A percentile compares a stretch with the other conserved stretches of the same genome.
Conservation (phyloP, 2,113 vertebrate genomes). For the Channa argus region DNA sequence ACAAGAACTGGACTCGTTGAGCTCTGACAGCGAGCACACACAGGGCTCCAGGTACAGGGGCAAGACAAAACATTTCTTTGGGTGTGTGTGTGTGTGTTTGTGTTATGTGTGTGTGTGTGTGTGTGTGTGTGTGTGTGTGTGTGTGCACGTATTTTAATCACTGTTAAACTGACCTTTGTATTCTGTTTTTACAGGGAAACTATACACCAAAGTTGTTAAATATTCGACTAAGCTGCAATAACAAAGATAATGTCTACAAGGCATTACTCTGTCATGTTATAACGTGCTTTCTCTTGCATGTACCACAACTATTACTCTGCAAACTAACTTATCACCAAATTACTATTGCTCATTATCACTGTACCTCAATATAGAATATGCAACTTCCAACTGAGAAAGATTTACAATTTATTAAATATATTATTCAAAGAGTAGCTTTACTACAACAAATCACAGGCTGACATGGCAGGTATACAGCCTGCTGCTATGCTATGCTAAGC, state of each 20-base stretch:
- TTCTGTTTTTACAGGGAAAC: background rate
- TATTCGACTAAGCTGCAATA: background rate
- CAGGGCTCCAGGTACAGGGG: conserved; percentile 78
- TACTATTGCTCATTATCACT: too few relatives aligned
- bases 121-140: background rate
- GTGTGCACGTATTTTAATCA: background rate
- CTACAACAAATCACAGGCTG: too few relatives aligned
- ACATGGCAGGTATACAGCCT: too few relatives aligned
- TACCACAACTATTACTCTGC: too few relatives aligned
- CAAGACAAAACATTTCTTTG: background rate
- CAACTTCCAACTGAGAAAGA: too few relatives aligned
- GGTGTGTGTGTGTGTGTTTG: background rate
- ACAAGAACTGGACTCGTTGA: conserved; percentile 85
- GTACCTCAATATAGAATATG: too few relatives aligned
- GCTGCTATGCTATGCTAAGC: too few relatives aligned
- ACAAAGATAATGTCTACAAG: background rate
- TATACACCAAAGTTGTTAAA: background rate
- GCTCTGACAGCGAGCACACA: conserved; percentile 79
- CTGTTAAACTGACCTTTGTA: conserved; percentile 1
- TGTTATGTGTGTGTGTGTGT: background rate
- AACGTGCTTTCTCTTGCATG: background rate
- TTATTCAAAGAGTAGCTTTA: too few relatives aligned
- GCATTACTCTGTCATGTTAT: background rate
- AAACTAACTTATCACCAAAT: too few relatives aligned
- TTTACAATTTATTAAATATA: too few relatives aligned